phyloP scores from a whole-genome alignment of 2,888 invertebrate species.

The Crossocerus cetratus region DNA sequence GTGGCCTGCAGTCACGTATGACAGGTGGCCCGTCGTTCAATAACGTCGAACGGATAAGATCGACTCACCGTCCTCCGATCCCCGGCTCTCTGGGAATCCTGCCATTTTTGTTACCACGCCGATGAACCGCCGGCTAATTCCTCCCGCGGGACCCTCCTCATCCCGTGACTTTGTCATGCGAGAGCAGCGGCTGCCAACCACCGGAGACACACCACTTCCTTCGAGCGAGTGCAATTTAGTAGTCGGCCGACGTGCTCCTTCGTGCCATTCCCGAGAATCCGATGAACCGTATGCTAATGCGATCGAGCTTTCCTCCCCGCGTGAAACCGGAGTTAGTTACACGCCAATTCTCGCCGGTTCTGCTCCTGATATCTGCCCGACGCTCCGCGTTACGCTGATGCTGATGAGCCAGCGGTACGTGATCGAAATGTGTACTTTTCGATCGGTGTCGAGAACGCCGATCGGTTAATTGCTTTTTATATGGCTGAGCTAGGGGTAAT shows the following conservation, averaged over 20 bases:
- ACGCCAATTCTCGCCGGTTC: no score
- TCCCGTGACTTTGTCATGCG: no score
- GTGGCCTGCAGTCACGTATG: conserved; percentile 30
- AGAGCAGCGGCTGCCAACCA: no score
- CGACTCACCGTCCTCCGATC: neutral
- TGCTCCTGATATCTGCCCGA: no score
- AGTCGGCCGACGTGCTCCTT: conserved; percentile 7
- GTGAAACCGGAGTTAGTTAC: neutral
- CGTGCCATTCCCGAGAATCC: neutral
- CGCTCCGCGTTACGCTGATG: neutral
- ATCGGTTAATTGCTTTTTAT: conserved; percentile 26
- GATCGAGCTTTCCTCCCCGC: no score
- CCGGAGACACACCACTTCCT: neutral
- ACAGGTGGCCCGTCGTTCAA: conserved; percentile 34
- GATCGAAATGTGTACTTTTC: neutral
- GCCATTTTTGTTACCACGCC: conserved; percentile 13
- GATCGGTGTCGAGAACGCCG: neutral
- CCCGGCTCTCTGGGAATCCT: conserved; percentile 8
- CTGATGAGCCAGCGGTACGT: neutral
- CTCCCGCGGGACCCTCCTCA: no score
- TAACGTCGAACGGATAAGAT: conserved; percentile 27
- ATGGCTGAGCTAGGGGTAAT: conserved; percentile 25
- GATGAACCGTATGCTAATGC: neutral
- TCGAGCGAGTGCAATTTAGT: neutral
- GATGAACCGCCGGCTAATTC: no score